These are phyloP conservation scores for Rhorus exstirpatorius DNA, from an alignment of 2,888 invertebrate species.

Conservation along the genomic window DNA sequence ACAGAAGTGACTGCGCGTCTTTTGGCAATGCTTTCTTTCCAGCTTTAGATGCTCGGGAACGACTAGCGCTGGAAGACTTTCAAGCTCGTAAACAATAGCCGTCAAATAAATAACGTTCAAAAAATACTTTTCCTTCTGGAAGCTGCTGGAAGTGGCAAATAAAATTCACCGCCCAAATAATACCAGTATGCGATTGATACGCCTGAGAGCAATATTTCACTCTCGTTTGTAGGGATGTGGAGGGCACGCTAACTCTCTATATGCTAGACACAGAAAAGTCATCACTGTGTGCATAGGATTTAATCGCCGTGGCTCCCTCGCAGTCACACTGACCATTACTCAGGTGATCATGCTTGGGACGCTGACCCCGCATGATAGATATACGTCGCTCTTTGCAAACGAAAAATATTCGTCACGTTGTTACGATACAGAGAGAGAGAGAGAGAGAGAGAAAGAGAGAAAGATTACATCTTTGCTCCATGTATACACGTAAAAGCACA, in stretches of 20 bases:
- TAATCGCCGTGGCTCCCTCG: constrained; percentile 46
- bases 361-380: constrained; percentile 66
- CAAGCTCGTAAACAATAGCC: too few relatives aligned
- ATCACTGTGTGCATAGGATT: constrained; percentile 38
- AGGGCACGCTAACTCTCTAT: background rate
- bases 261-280: constrained; percentile 26
- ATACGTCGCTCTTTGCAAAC: constrained; percentile 72
- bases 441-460: constrained; percentile 11
- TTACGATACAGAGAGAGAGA: constrained; percentile 16
- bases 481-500: constrained; percentile 12
- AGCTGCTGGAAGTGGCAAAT: too few relatives aligned
- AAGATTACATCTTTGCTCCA: constrained; percentile 26
- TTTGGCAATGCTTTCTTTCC: too few relatives aligned
- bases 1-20: too few relatives aligned
- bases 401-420: constrained; percentile 70
- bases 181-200: background rate
- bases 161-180: background rate
- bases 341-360: constrained; percentile 42
- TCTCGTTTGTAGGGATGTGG: constrained; percentile 14
- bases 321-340: constrained; percentile 43
- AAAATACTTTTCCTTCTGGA: too few relatives aligned
- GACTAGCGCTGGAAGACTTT: too few relatives aligned
- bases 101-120: too few relatives aligned
- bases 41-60: too few relatives aligned
- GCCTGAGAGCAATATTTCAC: constrained; percentile 34